Base-by-base conservation (phyloP, 1,140 invertebrate species). In the Penaeus chinensis region DNA sequence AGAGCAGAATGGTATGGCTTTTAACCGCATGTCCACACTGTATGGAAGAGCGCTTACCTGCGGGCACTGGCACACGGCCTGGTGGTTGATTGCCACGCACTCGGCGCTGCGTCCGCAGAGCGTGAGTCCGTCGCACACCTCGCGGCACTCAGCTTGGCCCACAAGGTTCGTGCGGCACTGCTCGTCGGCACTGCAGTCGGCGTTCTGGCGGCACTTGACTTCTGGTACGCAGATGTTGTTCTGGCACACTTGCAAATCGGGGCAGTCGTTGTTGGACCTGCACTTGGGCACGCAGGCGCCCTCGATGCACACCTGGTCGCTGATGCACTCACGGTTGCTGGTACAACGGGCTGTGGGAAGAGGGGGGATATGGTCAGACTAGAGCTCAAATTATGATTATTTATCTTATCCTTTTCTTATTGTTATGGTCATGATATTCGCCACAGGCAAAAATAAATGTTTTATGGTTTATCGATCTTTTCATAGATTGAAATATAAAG, bases 171-270 rank as follows among this genome's bases (percentile, higher is more conserved):
- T 92, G 8, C 95, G 91, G 91, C 96, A 97, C 90, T 94, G 94
- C 91, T 95, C 94, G 78, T 94, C 94, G 65, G 93, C 91, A 3
- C 92, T 93, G 91, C 96, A 97, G 84, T 97, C 95, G 2, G 93
- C 91, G 90, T 97, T 94, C 2, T 92, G 92, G 63, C 93, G 92
- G 91, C 96, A 98, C 89, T 95, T 94, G 11, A 95, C 91, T 93
- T 97, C 96, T 93, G 96, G 95, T 27, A 94, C 95, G 91, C 96
- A 97, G 85, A 97, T 95, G 90, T 94, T 96, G 90, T 97, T 96
- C 79, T 94, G 93, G 91, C 96, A 98, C 90, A 94, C 96, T 91
- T 97, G 96, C 11, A 83, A 95, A 76, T 96, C 94, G 0, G 96
- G 95, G 91, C 97, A 98, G 11, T 95, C 92, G 90, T 96, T 97